These are phyloP conservation scores for Phoebastria nigripes DNA, from an alignment of 2,797 vertebrate genomes.

Conservation along the genomic window DNA sequence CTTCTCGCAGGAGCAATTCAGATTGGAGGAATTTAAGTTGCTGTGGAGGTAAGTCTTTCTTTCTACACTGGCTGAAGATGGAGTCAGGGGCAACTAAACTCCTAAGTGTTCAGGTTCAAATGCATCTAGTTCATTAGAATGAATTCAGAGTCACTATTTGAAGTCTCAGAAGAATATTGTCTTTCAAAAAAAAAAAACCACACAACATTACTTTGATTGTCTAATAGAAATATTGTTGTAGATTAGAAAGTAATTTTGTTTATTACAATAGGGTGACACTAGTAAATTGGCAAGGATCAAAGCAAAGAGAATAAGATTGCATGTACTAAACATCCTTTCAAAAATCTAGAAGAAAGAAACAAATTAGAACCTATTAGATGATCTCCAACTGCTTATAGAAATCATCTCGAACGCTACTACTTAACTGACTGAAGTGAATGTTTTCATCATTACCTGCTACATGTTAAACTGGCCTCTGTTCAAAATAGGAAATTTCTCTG, in stretches of 20 bases:
- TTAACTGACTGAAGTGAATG: not conserved
- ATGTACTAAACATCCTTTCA: not conserved
- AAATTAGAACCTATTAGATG: not conserved
- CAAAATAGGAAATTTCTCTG: not conserved
- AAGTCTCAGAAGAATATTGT: not conserved
- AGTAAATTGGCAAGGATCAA: not conserved
- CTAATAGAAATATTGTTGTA: not conserved
- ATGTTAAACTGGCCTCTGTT: not conserved
- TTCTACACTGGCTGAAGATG: not conserved
- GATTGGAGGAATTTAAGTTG: not conserved
- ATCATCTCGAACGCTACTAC: not conserved
- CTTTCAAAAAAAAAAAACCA: not conserved
- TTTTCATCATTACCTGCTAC: not conserved
- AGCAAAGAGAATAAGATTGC: not conserved
- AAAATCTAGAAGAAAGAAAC: not conserved
- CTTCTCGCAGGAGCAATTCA: not conserved
- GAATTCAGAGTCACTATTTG: not conserved
- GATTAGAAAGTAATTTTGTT: not conserved
- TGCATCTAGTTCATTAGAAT: not conserved
- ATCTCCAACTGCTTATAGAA: not conserved
- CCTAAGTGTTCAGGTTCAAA: not conserved
- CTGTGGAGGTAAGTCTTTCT: not conserved
- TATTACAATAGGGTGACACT: not conserved
- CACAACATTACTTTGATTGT: not conserved
- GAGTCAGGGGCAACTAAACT: not conserved